Evolutionary conservation across 1,140 invertebrate genomes (phyloP).

Genomic region (Contarinia nasturtii): DNA sequence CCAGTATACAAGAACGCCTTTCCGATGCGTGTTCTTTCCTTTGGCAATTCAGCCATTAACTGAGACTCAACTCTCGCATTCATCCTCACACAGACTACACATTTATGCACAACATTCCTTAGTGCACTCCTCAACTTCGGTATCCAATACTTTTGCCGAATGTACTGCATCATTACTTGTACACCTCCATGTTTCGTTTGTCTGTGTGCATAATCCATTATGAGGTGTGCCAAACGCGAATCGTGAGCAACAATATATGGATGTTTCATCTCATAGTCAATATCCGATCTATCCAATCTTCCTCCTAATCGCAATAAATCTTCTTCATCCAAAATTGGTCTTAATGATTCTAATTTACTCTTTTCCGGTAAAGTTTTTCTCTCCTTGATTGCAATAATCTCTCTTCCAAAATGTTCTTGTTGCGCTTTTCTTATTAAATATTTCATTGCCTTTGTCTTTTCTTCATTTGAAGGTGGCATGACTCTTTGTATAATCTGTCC

Average conservation of each 20-base stretch:
- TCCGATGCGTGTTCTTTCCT: too few species aligned
- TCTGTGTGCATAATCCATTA: constrained; percentile 11
- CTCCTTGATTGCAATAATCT: too few species aligned
- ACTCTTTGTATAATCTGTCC: too few species aligned
- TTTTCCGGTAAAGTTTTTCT: too few species aligned
- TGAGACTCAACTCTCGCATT: too few species aligned
- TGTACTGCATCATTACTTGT: constrained; percentile 6
- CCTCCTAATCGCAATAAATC: constrained; percentile 15
- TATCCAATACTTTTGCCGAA: constrained; percentile 14
- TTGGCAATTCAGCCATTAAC: too few species aligned
- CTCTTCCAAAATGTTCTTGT: too few species aligned
- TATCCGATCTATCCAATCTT: constrained; percentile 5
- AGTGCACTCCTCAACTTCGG: neutral
- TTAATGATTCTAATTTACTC: neutral
- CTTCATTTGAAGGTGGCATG: too few species aligned
- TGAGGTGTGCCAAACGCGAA: constrained; percentile 6
- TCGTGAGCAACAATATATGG: constrained; percentile 10
- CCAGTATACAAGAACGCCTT: too few species aligned
- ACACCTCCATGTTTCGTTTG: constrained; percentile 12
- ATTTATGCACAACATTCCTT: neutral
- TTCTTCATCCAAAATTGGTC: constrained; percentile 8
- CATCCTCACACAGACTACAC: neutral
- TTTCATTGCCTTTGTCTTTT: too few species aligned
- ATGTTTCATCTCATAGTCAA: constrained; percentile 8
- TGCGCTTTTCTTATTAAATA: too few species aligned